A percentile compares a stretch with the other conserved stretches of the same genome.
Evolutionary conservation across 2,888 invertebrate genomes (phyloP).

Genomic region (Morinoia aosen): DNA sequence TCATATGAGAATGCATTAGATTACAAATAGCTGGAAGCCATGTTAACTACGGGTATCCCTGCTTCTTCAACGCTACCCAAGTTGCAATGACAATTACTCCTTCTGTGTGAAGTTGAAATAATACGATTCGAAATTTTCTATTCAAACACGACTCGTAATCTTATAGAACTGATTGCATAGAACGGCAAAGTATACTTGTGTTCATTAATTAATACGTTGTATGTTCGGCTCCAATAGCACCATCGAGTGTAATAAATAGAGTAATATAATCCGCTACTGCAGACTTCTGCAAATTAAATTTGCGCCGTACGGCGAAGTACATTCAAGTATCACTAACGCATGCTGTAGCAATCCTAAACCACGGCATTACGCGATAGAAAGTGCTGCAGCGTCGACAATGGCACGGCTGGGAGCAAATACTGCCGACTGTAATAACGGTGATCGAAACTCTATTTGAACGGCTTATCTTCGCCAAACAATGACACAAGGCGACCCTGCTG

Average conservation of each 20-base stretch:
- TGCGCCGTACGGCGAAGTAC: background rate
- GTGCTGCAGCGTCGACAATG: background rate
- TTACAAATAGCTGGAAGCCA: no score
- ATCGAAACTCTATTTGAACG: slow-evolving; percentile 17
- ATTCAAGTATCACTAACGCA: slow-evolving; percentile 53
- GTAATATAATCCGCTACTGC: background rate
- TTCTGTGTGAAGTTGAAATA: no score
- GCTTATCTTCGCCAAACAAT: slow-evolving; percentile 12
- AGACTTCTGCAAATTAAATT: background rate
- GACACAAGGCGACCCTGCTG: background rate
- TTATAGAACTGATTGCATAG: no score
- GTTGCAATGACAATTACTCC: background rate
- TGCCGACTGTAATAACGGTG: background rate
- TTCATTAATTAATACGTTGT: no score
- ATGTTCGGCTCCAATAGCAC: no score
- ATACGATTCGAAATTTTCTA: no score
- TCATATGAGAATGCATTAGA: no score
- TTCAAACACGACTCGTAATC: no score
- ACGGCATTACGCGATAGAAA: background rate
- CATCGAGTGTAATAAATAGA: no score
- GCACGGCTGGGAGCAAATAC: background rate
- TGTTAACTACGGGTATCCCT: background rate
- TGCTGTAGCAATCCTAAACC: background rate
- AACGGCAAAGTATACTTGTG: no score
- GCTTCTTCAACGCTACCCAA: background rate